A percentile compares a stretch with the other conserved stretches of the same genome.
Conservation (phyloP, 2,888 invertebrate species). For the Omphaloscelis lunosa region DNA sequence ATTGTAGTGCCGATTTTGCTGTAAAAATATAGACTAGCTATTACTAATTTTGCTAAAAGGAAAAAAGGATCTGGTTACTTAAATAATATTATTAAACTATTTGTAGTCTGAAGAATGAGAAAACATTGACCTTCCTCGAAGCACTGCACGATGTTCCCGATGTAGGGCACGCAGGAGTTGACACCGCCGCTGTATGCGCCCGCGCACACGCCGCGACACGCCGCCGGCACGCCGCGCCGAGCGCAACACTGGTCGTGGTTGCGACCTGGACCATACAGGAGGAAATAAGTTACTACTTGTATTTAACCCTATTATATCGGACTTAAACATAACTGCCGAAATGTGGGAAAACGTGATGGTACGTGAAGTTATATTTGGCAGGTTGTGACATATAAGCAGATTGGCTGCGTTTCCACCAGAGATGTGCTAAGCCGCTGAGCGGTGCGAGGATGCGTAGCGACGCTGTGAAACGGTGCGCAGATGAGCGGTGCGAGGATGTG, state of each 20-base stretch:
- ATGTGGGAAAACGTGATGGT: background rate
- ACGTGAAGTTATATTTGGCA: background rate
- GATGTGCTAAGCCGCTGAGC: too few relatives aligned
- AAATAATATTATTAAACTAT: background rate
- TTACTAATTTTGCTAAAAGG: background rate
- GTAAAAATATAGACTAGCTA: background rate
- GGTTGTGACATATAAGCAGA: background rate
- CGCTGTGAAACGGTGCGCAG: too few relatives aligned
- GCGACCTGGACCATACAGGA: constrained; percentile 85
- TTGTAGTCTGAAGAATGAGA: background rate
- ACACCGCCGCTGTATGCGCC: constrained; percentile 92
- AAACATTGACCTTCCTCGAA: constrained; percentile 94
- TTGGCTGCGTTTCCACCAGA: too few relatives aligned
- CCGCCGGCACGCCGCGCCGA: constrained; percentile 93
- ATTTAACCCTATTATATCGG: background rate
- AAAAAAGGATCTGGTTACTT: background rate
- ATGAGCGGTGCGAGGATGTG: too few relatives aligned
- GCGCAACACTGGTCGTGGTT: constrained; percentile 95
- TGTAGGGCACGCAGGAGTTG: constrained; percentile 94
- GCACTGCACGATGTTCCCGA: constrained; percentile 96
- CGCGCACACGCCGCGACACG: constrained; percentile 94
- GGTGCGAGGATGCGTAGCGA: too few relatives aligned
- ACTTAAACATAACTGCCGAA: background rate
- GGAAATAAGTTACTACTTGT: background rate
- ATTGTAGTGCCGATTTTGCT: background rate